phyloP scores from a whole-genome alignment of 2,113 vertebrate genomes.

The Hylia prasina region DNA sequence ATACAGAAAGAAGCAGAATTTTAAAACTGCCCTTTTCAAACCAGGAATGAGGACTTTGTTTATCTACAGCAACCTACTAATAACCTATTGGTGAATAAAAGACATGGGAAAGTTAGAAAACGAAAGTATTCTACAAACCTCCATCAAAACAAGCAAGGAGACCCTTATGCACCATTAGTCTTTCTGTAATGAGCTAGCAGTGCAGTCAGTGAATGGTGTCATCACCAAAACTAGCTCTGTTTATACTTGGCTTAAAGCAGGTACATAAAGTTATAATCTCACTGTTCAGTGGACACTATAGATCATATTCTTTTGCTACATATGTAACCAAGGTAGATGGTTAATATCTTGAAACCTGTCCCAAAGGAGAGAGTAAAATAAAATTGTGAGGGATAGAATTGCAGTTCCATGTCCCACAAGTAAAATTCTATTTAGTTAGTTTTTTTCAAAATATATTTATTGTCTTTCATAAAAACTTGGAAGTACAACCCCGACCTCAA shows the following conservation, averaged over 20 bases:
- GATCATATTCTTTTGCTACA: not conserved
- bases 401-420: not conserved
- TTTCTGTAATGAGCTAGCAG: not conserved
- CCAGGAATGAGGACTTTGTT: not conserved
- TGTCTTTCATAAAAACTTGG: not conserved
- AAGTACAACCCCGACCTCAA: not conserved
- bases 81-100: not conserved
- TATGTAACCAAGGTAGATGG: not conserved
- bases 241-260: not conserved
- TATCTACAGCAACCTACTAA: not conserved
- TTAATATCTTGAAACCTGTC: not conserved
- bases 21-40: not conserved
- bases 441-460: slow-evolving; percentile 25
- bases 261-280: not conserved
- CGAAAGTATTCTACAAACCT: not conserved
- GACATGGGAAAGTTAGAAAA: not conserved
- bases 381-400: not conserved
- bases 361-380: not conserved
- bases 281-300: not conserved
- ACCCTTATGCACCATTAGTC: not conserved
- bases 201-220: not conserved
- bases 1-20: not conserved
- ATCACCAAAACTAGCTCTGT: not conserved
- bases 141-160: not conserved
- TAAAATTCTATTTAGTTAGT: not conserved